Percentiles rank a stretch among this genome's conserved stretches.
phyloP scores from a whole-genome alignment of 2,113 vertebrate genomes.

The Apteryx owenii region DNA sequence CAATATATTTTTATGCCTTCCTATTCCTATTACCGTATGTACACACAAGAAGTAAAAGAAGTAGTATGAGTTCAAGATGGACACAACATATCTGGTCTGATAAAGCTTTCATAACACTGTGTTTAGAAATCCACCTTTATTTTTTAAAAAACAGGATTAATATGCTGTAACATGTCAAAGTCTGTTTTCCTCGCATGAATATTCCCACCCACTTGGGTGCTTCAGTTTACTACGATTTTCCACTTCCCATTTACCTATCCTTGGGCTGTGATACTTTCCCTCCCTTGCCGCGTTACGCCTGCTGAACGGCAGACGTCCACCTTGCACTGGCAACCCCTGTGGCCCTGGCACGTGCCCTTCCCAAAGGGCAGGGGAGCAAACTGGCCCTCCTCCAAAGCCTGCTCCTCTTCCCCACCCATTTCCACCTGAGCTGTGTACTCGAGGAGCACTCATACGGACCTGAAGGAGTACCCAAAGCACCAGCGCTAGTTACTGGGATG shows the following conservation, averaged over 20 bases:
- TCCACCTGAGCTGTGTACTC: not conserved
- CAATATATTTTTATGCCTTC: not conserved
- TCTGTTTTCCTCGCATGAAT: not conserved
- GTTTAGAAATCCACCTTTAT: not conserved
- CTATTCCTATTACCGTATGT: not conserved
- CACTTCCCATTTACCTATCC: not conserved
- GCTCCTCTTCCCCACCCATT: not conserved
- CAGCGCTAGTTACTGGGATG: not conserved
- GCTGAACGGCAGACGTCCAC: not conserved
- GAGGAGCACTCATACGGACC: not conserved
- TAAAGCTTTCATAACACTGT: not conserved
- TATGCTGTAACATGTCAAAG: not conserved
- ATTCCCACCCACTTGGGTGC: not conserved
- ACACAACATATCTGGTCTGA: not conserved
- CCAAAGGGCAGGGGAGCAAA: not conserved
- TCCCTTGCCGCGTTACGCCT: not conserved
- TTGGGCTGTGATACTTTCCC: not conserved
- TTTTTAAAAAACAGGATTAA: not conserved
- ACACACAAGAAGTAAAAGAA: not conserved
- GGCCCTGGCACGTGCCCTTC: not conserved
- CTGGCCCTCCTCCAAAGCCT: not conserved
- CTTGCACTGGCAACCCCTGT: not conserved
- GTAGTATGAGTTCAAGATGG: not conserved
- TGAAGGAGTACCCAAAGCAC: not conserved
- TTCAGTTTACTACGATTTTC: not conserved